Evolutionary conservation across 2,113 vertebrate genomes (phyloP), one percentile per base, ranked within the genome.

Genomic region (Macaca mulatta): DNA sequence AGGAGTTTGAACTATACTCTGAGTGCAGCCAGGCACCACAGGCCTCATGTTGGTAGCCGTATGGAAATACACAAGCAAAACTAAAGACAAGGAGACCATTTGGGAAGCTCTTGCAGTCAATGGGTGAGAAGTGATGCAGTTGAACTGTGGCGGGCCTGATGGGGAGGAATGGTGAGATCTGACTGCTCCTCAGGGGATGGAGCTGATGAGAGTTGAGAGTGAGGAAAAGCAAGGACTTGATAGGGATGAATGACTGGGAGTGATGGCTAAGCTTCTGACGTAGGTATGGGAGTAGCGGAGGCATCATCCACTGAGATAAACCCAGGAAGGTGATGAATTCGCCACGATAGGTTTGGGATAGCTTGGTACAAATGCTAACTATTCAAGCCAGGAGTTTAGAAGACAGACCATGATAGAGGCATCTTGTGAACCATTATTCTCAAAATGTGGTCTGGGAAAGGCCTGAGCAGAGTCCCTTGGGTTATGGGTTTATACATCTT

Each of bases 121-220:
- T 30, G 35, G 35, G 7, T 5, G 35, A 79, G 84, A 75, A 22
- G 6, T 0, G 35, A 67, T 3, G 8, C 12, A 4, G 40, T 1
- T 20, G 55, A 64, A 40, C 17, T 5, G 10, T 0, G 10, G 59
- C 38, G 5, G 13, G 11, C 61, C 43, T 1, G 2, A 35, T 10
- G 48, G 17, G 82, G 87, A 67, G 13, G n/a, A 6, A 18, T 1
- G 40, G 22, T 18, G 5, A 38, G 35, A 11, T 30, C 32, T 3
- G 20, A 13, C 16, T 22, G 7, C 30, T 27, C 2, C 14, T 40
- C 40, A 32, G 82, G 64, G 79, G 22, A 8, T 17, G 27, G 45
- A 38, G 32, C 4, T 3, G 17, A 55, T 17, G 18, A 8, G 67
- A 87, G 32, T 1, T 35, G n/a, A 32, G 82, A 23, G 11, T 6